Base-by-base conservation (phyloP, 2,113 vertebrate genomes). In the Ornithorhynchus anatinus region DNA sequence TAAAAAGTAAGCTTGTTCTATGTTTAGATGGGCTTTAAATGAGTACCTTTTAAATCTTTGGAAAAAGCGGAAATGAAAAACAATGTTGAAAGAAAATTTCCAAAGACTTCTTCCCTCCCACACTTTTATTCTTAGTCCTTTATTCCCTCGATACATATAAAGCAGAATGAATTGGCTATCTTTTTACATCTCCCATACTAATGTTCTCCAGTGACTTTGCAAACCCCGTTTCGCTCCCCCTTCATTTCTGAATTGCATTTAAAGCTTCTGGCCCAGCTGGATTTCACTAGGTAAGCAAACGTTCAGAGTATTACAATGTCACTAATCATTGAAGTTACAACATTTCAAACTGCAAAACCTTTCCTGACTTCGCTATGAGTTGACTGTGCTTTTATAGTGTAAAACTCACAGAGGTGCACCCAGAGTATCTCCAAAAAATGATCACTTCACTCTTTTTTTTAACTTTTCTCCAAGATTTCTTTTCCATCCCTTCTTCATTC, bases 201-300 rank as follows among this genome's bases (percentile, higher is more conserved):
- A 86, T 85, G 79, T 88, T 93, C 92, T 95, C 91, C 76, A 80
- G 91, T 91, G 90, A 82, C 79, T 85, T 47, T 87, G 78, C 72
- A 86, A 73, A 66, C 86, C 84, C 62, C 62, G 40, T 59, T 62
- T 74, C 88, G 86, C 71, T 81, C 62, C 58, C 69, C 68, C 70
- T 69, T 38, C 48, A 13, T 72, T 72, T 81, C 84, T 79, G 59
- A 80, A 87, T 42, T 72, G 35, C 54, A 75, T 91, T 92, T 93
- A 90, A 94, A 93, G 90, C 86, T 83, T 88, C 64, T 74, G 69
- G 72, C 92, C 87, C 91, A 93, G 94, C 93, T 94, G 91, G 90
- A 81, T 86, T 92, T 88, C 65, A 80, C 88, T 87, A 77, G 86
- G 72, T 89, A 90, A 63, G 65, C 65, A 88, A 84, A 77, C 82